Percentiles rank a stretch among this genome's conserved stretches.
Conservation (phyloP, 2,797 vertebrate species). For the Xerus rutilus region DNA sequence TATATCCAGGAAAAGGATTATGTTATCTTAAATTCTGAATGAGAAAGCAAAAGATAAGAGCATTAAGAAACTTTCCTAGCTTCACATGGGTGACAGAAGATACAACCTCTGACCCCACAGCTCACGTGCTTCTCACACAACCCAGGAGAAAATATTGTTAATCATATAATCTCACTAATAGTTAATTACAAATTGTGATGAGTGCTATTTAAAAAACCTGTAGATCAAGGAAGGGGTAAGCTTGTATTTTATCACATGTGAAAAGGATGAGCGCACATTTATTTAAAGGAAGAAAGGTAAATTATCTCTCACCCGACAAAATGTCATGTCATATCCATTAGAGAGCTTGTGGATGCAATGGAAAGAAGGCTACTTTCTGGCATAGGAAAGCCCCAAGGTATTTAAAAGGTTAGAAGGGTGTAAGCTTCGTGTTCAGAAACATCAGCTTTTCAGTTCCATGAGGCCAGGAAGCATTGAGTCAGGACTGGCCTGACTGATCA, state of each 20-base stretch:
- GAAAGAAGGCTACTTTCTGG: not conserved
- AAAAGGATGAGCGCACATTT: not conserved
- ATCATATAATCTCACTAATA: not conserved
- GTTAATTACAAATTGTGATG: not conserved
- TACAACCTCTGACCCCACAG: not conserved
- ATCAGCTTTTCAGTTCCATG: not conserved
- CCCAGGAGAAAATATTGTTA: not conserved
- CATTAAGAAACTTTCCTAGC: not conserved
- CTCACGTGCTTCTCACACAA: not conserved
- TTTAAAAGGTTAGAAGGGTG: not conserved
- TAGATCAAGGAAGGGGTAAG: not conserved
- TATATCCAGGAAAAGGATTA: not conserved
- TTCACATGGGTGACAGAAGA: not conserved
- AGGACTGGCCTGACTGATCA: not conserved
- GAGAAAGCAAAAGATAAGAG: not conserved
- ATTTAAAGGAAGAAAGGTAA: not conserved
- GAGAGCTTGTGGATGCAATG: not conserved
- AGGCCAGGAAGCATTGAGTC: not conserved
- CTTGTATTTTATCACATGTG: not conserved
- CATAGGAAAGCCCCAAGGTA: not conserved
- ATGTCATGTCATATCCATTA: not conserved
- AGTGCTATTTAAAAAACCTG: not conserved
- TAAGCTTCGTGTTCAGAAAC: not conserved
- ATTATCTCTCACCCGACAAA: not conserved
- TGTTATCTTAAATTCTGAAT: not conserved